phyloP scores from a whole-genome alignment of 1,140 invertebrate genomes.

The Scaptodrosophila lebanonensis region DNA sequence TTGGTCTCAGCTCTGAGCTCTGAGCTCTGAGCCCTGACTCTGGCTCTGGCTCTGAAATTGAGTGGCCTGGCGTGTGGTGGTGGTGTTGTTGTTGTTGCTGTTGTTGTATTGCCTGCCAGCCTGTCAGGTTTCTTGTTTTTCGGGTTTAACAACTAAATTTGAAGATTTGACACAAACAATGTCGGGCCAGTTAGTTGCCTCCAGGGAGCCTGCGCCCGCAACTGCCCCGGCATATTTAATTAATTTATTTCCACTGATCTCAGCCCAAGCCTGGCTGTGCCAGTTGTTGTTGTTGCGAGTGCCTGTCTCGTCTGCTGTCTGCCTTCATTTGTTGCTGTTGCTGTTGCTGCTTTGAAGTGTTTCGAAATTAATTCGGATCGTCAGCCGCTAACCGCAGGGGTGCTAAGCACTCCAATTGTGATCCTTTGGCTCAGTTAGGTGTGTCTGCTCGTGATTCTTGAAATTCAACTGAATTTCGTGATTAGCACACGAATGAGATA shows the following conservation, averaged over 20 bases:
- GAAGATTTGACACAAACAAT: conserved; percentile 74
- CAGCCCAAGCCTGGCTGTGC: neutral
- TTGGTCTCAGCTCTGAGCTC: too few species aligned
- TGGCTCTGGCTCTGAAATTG: too few species aligned
- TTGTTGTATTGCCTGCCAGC: neutral
- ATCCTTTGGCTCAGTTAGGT: conserved; percentile 41
- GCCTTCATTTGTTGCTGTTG: conserved; percentile 24
- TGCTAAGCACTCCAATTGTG: conserved; percentile 54
- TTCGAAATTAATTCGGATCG: conserved; percentile 72
- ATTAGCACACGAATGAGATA: conserved; percentile 63
- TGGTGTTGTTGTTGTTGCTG: conserved; percentile 11
- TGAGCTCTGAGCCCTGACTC: too few species aligned
- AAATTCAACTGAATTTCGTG: conserved; percentile 65
- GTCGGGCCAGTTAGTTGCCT: conserved; percentile 36
- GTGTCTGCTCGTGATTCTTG: conserved; percentile 55
- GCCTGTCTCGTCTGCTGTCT: conserved; percentile 42
- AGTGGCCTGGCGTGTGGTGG: too few species aligned
- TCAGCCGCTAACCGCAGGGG: conserved; percentile 54
- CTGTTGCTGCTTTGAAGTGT: conserved; percentile 61
- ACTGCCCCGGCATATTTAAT: conserved; percentile 62
- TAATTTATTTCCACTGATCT: conserved; percentile 63
- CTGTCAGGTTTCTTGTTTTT: conserved; percentile 62
- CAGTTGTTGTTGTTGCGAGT: neutral
- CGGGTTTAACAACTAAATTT: conserved; percentile 75
- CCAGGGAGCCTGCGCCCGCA: conserved; percentile 33